phyloP scores from a whole-genome alignment of 1,140 invertebrate species.

The Laupala kohalensis region DNA sequence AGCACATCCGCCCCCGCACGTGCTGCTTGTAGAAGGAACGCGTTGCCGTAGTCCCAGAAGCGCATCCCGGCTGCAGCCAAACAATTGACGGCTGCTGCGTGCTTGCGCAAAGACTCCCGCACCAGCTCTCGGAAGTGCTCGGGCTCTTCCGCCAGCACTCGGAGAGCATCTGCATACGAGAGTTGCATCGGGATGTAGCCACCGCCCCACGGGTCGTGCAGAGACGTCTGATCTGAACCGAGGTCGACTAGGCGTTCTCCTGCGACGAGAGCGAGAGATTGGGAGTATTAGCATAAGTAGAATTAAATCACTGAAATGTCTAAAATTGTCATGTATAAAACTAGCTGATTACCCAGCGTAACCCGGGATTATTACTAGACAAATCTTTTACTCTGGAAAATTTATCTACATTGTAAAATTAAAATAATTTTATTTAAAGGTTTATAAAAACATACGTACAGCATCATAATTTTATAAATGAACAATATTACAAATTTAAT shows the following conservation, averaged over 20 bases:
- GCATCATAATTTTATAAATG: no score
- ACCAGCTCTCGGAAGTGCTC: slow-evolving; percentile 40
- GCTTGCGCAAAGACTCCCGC: slow-evolving; percentile 44
- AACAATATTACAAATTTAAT: no score
- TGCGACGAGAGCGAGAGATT: slow-evolving; percentile 20
- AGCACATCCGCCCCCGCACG: slow-evolving; percentile 42
- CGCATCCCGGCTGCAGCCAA: slow-evolving; percentile 40
- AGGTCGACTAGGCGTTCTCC: slow-evolving; percentile 46
- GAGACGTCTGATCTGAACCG: slow-evolving; percentile 57
- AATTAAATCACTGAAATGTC: background rate
- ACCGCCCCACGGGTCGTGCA: slow-evolving; percentile 50
- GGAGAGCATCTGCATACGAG: slow-evolving; percentile 26
- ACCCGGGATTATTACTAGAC: no score
- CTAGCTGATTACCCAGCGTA: background rate
- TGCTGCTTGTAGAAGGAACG: slow-evolving; percentile 50
- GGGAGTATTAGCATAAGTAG: background rate
- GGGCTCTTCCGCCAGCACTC: slow-evolving; percentile 37
- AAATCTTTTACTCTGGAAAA: no score
- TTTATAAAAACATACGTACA: no score
- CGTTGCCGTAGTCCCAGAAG: slow-evolving; percentile 62
- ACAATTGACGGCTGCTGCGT: slow-evolving; percentile 46
- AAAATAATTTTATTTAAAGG: no score
- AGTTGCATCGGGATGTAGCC: slow-evolving; percentile 52
- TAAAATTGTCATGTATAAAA: background rate
- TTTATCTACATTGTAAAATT: no score